phyloP scores from a whole-genome alignment of 2,113 vertebrate species.

The Microcebus lehilahytsara region DNA sequence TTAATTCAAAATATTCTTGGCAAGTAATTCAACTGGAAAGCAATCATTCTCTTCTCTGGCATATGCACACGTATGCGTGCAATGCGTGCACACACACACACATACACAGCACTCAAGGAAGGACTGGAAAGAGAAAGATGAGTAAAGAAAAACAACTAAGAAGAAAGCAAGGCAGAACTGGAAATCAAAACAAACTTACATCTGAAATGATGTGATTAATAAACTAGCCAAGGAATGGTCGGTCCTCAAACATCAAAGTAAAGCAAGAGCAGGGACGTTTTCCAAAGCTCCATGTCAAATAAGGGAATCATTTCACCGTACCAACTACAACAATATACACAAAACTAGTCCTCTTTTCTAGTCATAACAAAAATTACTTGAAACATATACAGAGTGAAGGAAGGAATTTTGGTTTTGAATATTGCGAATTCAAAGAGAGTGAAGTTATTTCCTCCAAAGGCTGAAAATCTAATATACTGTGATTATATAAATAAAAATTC shows the following conservation, averaged over 20 bases:
- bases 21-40: background rate
- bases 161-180: conserved; percentile 11
- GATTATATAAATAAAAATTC: background rate
- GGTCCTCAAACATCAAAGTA: conserved; percentile 48
- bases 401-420: conserved; percentile 71
- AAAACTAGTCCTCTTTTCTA: conserved; percentile 68
- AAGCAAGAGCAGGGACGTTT: background rate
- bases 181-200: conserved; percentile 55
- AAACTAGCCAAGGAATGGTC: background rate
- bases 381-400: conserved; percentile 69
- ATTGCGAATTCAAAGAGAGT: conserved; percentile 7
- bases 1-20: background rate
- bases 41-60: background rate
- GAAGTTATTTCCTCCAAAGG: conserved; percentile 47
- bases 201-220: conserved; percentile 52
- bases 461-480: background rate
- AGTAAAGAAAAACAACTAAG: conserved; percentile 29
- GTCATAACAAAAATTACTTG: conserved; percentile 76
- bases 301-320: conserved; percentile 54
- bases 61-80: rapidly evolving
- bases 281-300: conserved; percentile 42
- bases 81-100: background rate
- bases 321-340: conserved; percentile 66
- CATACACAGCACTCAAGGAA: background rate
- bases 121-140: background rate